Percentiles rank a stretch among this genome's conserved stretches.
phyloP scores from a whole-genome alignment of 2,113 vertebrate species.

The Otus sunia region DNA sequence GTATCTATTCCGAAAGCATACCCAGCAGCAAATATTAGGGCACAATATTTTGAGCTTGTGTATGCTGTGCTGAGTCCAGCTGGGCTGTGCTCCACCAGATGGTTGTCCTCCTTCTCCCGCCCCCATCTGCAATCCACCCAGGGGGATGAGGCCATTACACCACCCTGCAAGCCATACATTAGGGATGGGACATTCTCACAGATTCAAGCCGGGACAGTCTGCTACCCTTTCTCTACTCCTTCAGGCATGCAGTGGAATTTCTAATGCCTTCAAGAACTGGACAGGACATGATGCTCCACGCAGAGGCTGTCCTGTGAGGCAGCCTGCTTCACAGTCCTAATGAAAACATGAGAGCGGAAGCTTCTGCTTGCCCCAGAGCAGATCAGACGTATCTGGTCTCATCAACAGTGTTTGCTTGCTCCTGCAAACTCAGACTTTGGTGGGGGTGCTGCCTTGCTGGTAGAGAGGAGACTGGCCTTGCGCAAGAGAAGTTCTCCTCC shows the following conservation, averaged over 20 bases:
- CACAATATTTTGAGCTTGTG: neutral
- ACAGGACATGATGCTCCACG: neutral
- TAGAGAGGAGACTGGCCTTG: neutral
- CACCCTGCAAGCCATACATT: neutral
- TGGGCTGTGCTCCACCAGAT: neutral
- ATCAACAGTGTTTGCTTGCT: neutral
- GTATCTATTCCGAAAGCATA: neutral
- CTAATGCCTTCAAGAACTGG: neutral
- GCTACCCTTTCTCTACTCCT: neutral
- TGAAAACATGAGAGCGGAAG: rapidly evolving
- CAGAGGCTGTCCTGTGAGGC: neutral
- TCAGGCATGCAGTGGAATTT: rapidly evolving
- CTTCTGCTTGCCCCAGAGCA: neutral
- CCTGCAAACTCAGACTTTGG: neutral
- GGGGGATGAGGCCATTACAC: rapidly evolving
- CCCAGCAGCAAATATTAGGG: neutral
- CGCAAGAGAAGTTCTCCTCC: neutral
- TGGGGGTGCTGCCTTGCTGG: neutral
- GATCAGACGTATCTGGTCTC: neutral
- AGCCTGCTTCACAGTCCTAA: neutral
- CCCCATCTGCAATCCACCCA: neutral
- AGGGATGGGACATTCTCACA: neutral
- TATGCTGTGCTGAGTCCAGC: neutral
- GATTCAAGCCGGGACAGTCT: neutral
- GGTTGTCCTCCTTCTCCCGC: neutral